Base-by-base conservation (phyloP, 2,888 invertebrate genomes). In the Glaucopsyche alexis region DNA sequence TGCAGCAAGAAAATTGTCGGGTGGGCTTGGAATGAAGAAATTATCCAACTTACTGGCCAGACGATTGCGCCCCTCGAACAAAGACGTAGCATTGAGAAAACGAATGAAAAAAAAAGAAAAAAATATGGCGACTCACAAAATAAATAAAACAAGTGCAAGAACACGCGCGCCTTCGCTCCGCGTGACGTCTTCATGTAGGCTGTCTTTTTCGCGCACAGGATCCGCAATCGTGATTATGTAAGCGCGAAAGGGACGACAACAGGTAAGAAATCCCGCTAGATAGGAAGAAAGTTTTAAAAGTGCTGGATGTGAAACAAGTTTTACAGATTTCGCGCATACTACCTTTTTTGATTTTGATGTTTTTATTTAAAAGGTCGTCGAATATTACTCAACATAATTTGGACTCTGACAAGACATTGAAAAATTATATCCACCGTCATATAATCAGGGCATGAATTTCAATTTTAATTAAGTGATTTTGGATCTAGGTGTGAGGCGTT, bases 81-180 rank as follows among this genome's bases (percentile, higher is more conserved):
- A 93, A 93, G 92, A 92, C 91, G 92, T 91, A 87, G 85, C 88
- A 81, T 83, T 81, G 82, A 86, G 85, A 87, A 72, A 89, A 85
- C 86, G 81, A 82, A 85, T 85, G 78, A 82, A 82, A 85, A 87
- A 29, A 88, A 85, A 81, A 16, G 14, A 80, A 80, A 79, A 81
- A 81, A 83, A 80, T 77, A 84, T 83, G 84, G 84, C 88, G 84
- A 84, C 82, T 81, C 82, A 87, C 87, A 89, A 89, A 89, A 90
- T 88, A 90, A 91, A 91, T 85, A 91, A 91, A 91, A 90, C 89
- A 91, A 92, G 91, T 90, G 91, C 87, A 91, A 88, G 87, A 90
- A 91, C 90, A 89, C 90, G 90, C 90, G 90, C 91, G 90, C 89
- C 87, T 89, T 84, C 87, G 87, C 88, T 83, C 88, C 85, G 87